A percentile compares a stretch with the other conserved stretches of the same genome.
phyloP scores from a whole-genome alignment of 2,113 vertebrate species.

The Cranoglanis bouderius region DNA sequence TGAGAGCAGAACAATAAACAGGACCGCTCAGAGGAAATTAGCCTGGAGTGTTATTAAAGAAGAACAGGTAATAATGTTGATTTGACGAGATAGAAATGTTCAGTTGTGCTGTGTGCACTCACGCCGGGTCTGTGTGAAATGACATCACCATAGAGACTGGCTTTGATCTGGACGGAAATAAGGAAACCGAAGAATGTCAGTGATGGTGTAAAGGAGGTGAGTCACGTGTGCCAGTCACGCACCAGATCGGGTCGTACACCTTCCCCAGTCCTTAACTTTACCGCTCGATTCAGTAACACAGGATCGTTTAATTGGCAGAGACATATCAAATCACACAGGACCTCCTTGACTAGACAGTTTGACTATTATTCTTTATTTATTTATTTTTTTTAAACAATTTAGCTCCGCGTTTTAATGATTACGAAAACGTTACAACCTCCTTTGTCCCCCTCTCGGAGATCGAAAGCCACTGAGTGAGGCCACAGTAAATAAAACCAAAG shows the following conservation, averaged over 20 bases:
- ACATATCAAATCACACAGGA: background rate
- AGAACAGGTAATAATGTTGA: background rate
- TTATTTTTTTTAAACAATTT: too few relatives aligned
- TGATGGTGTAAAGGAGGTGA: conserved; percentile 53
- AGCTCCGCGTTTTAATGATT: too few relatives aligned
- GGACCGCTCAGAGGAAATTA: background rate
- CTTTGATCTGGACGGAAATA: conserved; percentile 59
- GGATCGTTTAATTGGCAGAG: background rate
- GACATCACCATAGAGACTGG: conserved; percentile 69
- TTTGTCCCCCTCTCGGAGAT: background rate
- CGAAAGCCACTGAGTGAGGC: background rate
- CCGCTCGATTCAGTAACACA: background rate
- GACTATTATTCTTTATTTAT: too few relatives aligned
- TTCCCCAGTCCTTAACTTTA: background rate
- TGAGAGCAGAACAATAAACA: background rate
- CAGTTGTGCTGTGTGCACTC: conserved; percentile 35
- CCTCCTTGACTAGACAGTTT: background rate
- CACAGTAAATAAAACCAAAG: background rate
- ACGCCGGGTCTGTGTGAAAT: conserved; percentile 60
- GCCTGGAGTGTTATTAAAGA: conserved; percentile 10
- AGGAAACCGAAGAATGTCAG: conserved; percentile 60
- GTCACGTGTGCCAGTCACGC: conserved; percentile 60
- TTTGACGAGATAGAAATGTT: background rate
- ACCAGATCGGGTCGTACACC: background rate
- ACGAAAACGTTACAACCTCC: too few relatives aligned